Evolutionary conservation across 2,797 vertebrate genomes (phyloP), one percentile per base, ranked within the genome.

Genomic region (Menidia menidia): DNA sequence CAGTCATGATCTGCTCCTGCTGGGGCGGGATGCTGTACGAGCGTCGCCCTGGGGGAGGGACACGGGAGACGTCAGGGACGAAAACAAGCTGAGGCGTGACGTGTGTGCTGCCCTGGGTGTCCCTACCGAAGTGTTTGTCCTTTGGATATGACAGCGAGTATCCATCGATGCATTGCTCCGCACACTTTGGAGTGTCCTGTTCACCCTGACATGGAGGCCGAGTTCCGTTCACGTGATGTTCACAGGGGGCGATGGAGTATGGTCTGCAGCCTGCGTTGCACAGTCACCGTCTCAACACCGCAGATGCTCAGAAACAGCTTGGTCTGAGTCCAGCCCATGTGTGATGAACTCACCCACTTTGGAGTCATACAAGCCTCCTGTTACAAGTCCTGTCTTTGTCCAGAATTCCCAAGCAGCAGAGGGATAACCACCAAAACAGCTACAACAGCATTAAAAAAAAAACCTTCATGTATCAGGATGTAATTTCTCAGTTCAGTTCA

Each of bases 151-250:
- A 89, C 0, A 90, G 91, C 0, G 90, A 83, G 83, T 97, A 98
- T 30, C 96, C 97, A 0, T 89, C 80, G 48, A 93, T 93, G 0
- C 97, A 98, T 72, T 74, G 86, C 42, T 81, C 68, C 64, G 67
- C 75, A 80, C 97, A 98, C 4, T 92, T 69, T 0, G 97, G 97
- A 8, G 97, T 98, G 0, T 95, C 70, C 0, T 89, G 73, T 57
- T 96, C 95, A 0, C 95, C 95, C 0, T 92, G 91, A 85, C 97
- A 99, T 0, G 94, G 87, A 0, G 96, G 96, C 6, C 96, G 94
- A 4, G 88, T 93, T 53, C 97, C 97, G 0, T 98, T 98, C 35
- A 97, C 94, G 0, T 98, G 97, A 80, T 98, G 97, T 84, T 98
- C 96, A 4, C 97, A 98, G 12, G 97, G 91, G 6, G 96, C 77